Conservation (phyloP, 2,113 vertebrate genomes). For the Crocuta crocuta region DNA sequence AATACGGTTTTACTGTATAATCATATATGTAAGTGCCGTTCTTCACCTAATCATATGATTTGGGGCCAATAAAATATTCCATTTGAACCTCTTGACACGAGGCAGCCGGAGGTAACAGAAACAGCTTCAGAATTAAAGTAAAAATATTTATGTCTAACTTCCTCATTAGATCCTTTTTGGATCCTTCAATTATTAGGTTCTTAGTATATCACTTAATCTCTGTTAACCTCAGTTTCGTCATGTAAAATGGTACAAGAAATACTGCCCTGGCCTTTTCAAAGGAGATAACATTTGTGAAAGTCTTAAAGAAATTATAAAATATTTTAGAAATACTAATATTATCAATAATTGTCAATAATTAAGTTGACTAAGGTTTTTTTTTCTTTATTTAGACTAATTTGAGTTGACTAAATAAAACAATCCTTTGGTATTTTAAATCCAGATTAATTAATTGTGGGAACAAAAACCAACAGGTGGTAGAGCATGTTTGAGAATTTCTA, state of each 20-base stretch:
- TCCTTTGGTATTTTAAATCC: background rate
- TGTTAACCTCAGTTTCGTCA: background rate
- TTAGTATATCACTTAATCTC: background rate
- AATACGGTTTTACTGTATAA: conserved; percentile 7
- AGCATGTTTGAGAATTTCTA: background rate
- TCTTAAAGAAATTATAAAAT: background rate
- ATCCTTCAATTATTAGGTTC: background rate
- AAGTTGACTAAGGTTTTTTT: background rate
- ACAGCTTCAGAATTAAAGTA: background rate
- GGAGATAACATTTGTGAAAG: background rate
- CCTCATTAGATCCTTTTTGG: background rate
- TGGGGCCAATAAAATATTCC: background rate
- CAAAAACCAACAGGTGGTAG: background rate
- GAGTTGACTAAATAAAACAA: background rate
- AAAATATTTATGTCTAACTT: background rate
- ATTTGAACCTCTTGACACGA: background rate
- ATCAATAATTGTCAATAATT: background rate
- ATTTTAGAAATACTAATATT: conserved; percentile 12
- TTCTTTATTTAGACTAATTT: background rate
- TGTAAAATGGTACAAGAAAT: conserved; percentile 10
- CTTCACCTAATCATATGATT: background rate
- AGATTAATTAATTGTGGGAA: background rate
- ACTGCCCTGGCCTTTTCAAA: background rate
- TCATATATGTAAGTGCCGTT: background rate
- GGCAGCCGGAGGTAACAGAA: background rate